A percentile compares a stretch with the other conserved stretches of the same genome.
Conservation (phyloP, 2,797 vertebrate genomes). For the Pseudotriccus pelzelni region DNA sequence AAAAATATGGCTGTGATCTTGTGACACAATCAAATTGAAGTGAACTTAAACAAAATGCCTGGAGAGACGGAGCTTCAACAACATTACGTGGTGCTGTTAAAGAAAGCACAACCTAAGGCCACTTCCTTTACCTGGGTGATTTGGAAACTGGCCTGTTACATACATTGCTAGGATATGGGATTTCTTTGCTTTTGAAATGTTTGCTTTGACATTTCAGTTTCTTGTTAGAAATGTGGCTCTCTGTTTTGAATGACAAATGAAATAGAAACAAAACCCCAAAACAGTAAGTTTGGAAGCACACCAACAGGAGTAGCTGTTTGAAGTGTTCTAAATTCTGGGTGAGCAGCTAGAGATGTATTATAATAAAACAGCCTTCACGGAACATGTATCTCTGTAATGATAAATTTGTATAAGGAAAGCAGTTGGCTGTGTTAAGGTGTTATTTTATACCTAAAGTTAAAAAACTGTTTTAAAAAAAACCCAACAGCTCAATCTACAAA, state of each 20-base stretch:
- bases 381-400: not conserved
- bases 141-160: not conserved
- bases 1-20: slow-evolving; percentile 21
- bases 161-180: not conserved
- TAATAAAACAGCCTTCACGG: not conserved
- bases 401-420: not conserved
- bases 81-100: not conserved
- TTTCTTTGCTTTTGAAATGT: not conserved
- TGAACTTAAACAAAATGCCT: slow-evolving; percentile 15
- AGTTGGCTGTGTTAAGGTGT: not conserved
- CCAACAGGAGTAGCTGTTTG: not conserved
- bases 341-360: not conserved
- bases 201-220: not conserved
- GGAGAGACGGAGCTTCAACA: not conserved
- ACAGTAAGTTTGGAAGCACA: not conserved
- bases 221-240: not conserved
- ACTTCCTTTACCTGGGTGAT: not conserved
- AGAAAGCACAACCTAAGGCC: not conserved
- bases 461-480: not conserved
- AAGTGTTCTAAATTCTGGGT: not conserved
- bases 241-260: not conserved
- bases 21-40: slow-evolving; percentile 15
- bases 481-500: not conserved
- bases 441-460: not conserved
- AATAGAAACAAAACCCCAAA: not conserved